Percentiles rank a stretch among this genome's conserved stretches.
phyloP scores from a whole-genome alignment of 2,888 invertebrate genomes.

The Trissoscelio sp. region DNA sequence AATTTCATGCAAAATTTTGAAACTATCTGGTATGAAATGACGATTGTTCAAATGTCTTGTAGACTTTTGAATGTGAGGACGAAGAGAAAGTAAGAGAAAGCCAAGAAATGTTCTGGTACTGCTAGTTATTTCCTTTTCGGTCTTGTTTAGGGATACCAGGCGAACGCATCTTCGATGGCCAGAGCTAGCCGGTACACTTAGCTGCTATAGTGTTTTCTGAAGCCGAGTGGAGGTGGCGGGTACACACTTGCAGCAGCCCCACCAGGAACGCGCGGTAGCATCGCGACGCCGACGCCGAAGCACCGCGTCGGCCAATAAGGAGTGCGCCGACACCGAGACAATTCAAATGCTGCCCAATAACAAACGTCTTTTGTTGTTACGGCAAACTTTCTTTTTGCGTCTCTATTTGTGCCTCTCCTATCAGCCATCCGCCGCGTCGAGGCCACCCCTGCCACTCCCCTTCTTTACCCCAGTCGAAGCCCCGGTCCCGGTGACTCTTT shows the following conservation, averaged over 20 bases:
- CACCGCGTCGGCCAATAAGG: conserved; percentile 80
- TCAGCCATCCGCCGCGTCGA: conserved; percentile 49
- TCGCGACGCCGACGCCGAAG: conserved; percentile 77
- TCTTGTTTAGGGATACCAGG: no score
- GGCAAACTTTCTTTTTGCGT: conserved; percentile 80
- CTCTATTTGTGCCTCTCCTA: conserved; percentile 77
- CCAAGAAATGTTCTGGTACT: no score
- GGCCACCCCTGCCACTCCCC: conserved; percentile 62
- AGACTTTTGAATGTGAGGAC: no score
- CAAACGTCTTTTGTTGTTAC: conserved; percentile 83
- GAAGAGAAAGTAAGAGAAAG: no score
- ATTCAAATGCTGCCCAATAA: conserved; percentile 83
- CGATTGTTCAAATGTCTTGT: no score
- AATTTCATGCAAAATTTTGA: no score
- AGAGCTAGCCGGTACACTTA: no score
- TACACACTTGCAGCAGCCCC: conserved; percentile 75
- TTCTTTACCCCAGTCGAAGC: conserved; percentile 51
- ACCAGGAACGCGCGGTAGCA: conserved; percentile 75
- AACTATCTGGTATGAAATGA: no score
- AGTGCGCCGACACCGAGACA: conserved; percentile 81
- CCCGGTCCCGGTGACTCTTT: conserved; percentile 40
- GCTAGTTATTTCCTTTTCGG: no score
- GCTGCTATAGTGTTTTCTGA: conserved; percentile 74
- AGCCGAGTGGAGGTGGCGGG: conserved; percentile 67
- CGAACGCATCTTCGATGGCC: no score